Percentiles rank a stretch among this genome's conserved stretches.
Evolutionary conservation across 1,140 invertebrate genomes (phyloP).

Genomic region (Cotesia chilonis): DNA sequence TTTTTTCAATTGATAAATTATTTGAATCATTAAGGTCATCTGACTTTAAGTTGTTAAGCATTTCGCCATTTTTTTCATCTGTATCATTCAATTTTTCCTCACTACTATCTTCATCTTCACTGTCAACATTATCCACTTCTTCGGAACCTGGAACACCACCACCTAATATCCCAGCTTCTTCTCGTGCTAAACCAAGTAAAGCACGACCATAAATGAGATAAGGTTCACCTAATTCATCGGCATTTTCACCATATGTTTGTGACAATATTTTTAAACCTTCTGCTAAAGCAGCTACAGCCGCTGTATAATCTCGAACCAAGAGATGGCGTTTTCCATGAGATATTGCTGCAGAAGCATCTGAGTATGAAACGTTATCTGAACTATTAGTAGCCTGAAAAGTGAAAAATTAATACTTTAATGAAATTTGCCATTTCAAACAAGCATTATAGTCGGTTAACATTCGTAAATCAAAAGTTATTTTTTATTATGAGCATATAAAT

Average conservation of each 20-base stretch:
- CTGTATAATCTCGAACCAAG: constrained; percentile 79
- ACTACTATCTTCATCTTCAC: constrained; percentile 65
- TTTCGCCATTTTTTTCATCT: constrained; percentile 42
- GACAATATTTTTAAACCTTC: constrained; percentile 78
- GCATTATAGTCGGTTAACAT: too few relatives aligned
- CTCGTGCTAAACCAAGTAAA: constrained; percentile 80
- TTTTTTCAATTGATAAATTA: constrained; percentile 15
- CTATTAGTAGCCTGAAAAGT: constrained; percentile 70
- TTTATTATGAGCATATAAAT: too few relatives aligned
- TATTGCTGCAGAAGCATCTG: constrained; percentile 68
- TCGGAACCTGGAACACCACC: constrained; percentile 73
- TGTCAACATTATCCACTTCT: constrained; percentile 65
- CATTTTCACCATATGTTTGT: constrained; percentile 77
- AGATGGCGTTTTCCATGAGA: constrained; percentile 80
- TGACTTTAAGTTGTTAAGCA: constrained; percentile 37
- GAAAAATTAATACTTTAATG: too few relatives aligned
- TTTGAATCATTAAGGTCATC: constrained; percentile 45
- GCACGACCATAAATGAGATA: constrained; percentile 84
- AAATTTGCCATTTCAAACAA: too few relatives aligned
- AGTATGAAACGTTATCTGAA: constrained; percentile 59
- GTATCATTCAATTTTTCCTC: constrained; percentile 62
- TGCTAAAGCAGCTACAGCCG: constrained; percentile 79
- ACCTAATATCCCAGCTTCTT: constrained; percentile 82
- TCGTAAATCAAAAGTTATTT: too few relatives aligned
- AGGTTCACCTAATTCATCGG: constrained; percentile 82